Base-by-base conservation (phyloP, 1,140 invertebrate species). In the Hetaerina americana region DNA sequence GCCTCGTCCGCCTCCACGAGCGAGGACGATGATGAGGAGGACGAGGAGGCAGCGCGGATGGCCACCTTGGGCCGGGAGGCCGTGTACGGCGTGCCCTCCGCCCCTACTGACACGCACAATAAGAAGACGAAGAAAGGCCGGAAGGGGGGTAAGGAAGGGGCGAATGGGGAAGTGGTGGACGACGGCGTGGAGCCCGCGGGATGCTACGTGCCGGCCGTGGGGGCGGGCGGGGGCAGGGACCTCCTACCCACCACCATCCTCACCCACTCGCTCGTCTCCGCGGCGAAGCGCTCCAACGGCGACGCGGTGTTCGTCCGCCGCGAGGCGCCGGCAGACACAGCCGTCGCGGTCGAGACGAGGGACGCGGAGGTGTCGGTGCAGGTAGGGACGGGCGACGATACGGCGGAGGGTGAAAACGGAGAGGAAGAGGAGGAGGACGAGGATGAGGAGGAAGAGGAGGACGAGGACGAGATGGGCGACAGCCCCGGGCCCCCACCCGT, bases 251-350 rank as follows among this genome's bases (percentile, higher is more conserved):
- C 81, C 27, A 77, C 82, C 68, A 79, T 84, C 27, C 79, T 79
- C 70, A 82, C 83, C 68, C 83, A 81, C 28, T 82, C 83, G 66
- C 82, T 82, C 31, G 82, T 80, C 70, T 82, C 82, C 70, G 82
- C 28, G 40, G 31, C 27, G 25, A 75, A 71, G 6, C 29, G 68
- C 15, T 68, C 71, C 70, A 75, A 75, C 70, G 74, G 69, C 22
- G 74, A 73, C 67, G 73, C 70, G 15, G 71, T 76, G 22, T 73
- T 72, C 31, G 68, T 70, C 5, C 71, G 27, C 26, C 31, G 40
- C 3, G 40, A 57, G 1, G 40, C 31, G 31, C 18, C 31, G 31
- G 6, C 15, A 10, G 22, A 57, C 10, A 8, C 31, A 18, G 6
- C 15, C 3, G 22, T 18, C 10, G 3, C 3, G 10, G 40, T 57